Percentiles rank a stretch among this genome's conserved stretches.
phyloP scores from a whole-genome alignment of 1,140 invertebrate genomes.

The Drosophila navojoa region DNA sequence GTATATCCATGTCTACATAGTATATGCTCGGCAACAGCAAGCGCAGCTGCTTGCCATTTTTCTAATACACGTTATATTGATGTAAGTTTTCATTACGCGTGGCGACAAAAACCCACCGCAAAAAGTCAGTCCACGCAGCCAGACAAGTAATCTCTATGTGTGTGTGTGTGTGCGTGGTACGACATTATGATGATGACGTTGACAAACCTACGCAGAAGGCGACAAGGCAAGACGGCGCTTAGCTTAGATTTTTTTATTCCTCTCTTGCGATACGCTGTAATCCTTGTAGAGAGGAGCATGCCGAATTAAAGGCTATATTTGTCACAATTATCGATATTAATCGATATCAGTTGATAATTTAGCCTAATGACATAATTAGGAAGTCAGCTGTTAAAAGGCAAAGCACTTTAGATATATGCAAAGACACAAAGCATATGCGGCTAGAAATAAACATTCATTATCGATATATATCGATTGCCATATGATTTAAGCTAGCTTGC shows the following conservation, averaged over 20 bases:
- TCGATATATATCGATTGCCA: too few relatives aligned
- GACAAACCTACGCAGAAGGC: conserved; percentile 68
- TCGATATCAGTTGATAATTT: too few relatives aligned
- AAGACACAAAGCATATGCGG: too few relatives aligned
- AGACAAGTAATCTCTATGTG: conserved; percentile 19
- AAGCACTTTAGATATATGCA: too few relatives aligned
- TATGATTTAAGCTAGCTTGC: too few relatives aligned
- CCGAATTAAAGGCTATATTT: neutral
- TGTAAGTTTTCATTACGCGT: conserved; percentile 75
- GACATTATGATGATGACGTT: conserved; percentile 72
- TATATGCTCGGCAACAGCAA: conserved; percentile 7
- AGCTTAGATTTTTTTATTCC: conserved; percentile 57
- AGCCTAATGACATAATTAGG: too few relatives aligned
- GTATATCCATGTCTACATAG: neutral
- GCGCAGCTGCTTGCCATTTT: conserved; percentile 66
- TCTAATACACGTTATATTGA: conserved; percentile 69
- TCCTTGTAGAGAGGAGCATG: neutral
- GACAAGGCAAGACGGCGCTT: conserved; percentile 53
- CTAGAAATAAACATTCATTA: too few relatives aligned
- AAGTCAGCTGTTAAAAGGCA: too few relatives aligned
- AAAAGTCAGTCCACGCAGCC: conserved; percentile 35
- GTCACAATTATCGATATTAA: too few relatives aligned
- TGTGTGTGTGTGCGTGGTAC: conserved; percentile 31
- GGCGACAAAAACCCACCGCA: conserved; percentile 30
- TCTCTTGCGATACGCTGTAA: conserved; percentile 3